Percentiles rank a stretch among this genome's conserved stretches.
Conservation (phyloP, 2,888 invertebrate species). For the Pseudolycoriella hygida region DNA sequence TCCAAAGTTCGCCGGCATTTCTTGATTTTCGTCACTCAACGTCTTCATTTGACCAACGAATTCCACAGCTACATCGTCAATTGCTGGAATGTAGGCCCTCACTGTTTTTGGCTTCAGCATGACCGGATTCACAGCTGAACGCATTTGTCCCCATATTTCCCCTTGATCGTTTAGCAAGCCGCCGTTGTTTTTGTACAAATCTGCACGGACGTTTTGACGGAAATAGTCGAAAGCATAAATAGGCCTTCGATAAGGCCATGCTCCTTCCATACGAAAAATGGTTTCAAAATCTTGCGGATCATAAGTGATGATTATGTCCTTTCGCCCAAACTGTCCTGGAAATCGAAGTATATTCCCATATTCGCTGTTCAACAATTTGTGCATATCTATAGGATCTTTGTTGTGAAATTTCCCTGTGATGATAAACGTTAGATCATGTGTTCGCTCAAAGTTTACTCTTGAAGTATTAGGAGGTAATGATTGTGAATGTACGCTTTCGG, state of each 20-base stretch:
- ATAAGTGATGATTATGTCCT: slow-evolving; percentile 26
- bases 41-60: slow-evolving; percentile 20
- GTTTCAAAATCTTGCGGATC: slow-evolving; percentile 33
- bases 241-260: slow-evolving; percentile 27
- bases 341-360: slow-evolving; percentile 25
- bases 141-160: slow-evolving; percentile 44
- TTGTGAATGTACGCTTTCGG: too few species aligned
- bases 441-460: too few species aligned
- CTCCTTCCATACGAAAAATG: slow-evolving; percentile 30
- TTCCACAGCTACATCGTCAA: slow-evolving; percentile 32
- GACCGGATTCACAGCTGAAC: slow-evolving; percentile 47
- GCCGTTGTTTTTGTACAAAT: slow-evolving; percentile 11
- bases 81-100: slow-evolving; percentile 32
- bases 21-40: slow-evolving; percentile 12
- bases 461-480: too few species aligned
- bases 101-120: slow-evolving; percentile 42
- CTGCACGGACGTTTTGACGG: slow-evolving; percentile 18
- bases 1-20: slow-evolving; percentile 30
- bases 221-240: slow-evolving; percentile 26
- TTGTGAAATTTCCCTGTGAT: too few species aligned
- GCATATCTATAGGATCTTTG: too few species aligned
- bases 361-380: slow-evolving; percentile 1
- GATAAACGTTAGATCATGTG: too few species aligned
- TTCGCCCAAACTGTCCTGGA: slow-evolving; percentile 18
- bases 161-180: slow-evolving; percentile 31